Percentiles rank a stretch among this genome's conserved stretches.
Evolutionary conservation across 2,797 vertebrate species (phyloP).

Genomic region (Malurus leucopterus): DNA sequence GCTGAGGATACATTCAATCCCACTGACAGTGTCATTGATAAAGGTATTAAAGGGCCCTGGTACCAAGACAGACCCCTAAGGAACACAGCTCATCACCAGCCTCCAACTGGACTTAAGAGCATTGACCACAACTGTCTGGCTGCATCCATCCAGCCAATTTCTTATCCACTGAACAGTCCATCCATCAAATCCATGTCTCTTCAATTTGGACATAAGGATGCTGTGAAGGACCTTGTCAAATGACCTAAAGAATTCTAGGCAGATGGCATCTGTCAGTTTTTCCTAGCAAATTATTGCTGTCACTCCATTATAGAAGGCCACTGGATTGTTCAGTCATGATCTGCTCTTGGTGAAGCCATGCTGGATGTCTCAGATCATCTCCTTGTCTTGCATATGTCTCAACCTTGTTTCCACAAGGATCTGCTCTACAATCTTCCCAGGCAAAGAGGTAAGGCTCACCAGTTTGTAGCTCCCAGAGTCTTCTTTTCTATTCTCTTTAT

Average conservation of each 20-base stretch:
- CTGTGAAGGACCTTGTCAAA: background rate
- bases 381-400: background rate
- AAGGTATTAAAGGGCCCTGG: background rate
- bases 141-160: background rate
- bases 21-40: background rate
- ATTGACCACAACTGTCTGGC: background rate
- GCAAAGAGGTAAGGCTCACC: background rate
- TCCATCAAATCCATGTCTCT: background rate
- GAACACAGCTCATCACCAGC: no score
- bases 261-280: background rate
- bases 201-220: background rate
- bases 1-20: background rate
- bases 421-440: background rate
- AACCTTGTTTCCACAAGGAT: background rate
- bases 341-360: background rate
- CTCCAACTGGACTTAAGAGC: background rate
- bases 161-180: background rate
- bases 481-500: background rate
- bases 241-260: background rate
- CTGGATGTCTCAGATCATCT: background rate
- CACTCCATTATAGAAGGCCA: background rate
- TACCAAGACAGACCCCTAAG: background rate
- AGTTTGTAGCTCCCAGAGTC: background rate
- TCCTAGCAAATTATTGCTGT: background rate
- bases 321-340: background rate